Evolutionary conservation across 2,113 vertebrate genomes (phyloP), one percentile per base, ranked within the genome.

Genomic region (Recurvirostra avosetta): DNA sequence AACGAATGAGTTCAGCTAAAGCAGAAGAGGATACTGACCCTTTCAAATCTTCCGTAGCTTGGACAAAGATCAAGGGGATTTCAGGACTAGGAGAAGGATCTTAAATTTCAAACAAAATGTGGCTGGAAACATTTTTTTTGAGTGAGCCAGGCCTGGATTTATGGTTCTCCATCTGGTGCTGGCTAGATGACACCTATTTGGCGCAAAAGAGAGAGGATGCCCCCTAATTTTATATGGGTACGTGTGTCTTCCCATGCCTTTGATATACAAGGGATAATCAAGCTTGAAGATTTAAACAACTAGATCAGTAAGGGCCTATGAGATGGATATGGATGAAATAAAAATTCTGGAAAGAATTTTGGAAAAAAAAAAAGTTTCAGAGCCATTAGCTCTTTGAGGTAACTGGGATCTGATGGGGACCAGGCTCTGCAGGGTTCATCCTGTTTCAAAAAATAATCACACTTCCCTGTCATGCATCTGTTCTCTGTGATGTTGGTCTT

Each of bases 91-190:
- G 15, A 52, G 41, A 78, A 95, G 47, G n/a, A 83, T 55, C 71
- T 87, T 50, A 61, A 94, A 92, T 76, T 92, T 79, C 71, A 79
- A 75, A 72, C 2, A 72, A 62, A 89, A n/a, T 75, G 34, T 65
- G 62, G 4, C 55, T 86, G 56, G 79, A 89, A 61, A 61, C 40
- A 34, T 17, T 72, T 74, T 80, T 83, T 83, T 75, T 52, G 58
- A 70, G 62, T 21, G 63, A 94, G 88, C 82, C 93, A 97, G 59
- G 59, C 22, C 11, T 55, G 68, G 92, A 96, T 94, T 96, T 86
- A 86, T 59, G 70, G 38, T 68, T 74, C 62, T 88, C 91, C 95
- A 95, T 95, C 96, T 97, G 97, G 83, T 96, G 79, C 56, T 92
- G 67, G 80, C 71, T 74, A 47, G 65, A 62, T 89, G 82, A 84